A percentile compares a stretch with the other conserved stretches of the same genome.
These are phyloP conservation scores for Camelus bactrianus DNA, from an alignment of 2,113 vertebrate genomes.

Conservation along the genomic window DNA sequence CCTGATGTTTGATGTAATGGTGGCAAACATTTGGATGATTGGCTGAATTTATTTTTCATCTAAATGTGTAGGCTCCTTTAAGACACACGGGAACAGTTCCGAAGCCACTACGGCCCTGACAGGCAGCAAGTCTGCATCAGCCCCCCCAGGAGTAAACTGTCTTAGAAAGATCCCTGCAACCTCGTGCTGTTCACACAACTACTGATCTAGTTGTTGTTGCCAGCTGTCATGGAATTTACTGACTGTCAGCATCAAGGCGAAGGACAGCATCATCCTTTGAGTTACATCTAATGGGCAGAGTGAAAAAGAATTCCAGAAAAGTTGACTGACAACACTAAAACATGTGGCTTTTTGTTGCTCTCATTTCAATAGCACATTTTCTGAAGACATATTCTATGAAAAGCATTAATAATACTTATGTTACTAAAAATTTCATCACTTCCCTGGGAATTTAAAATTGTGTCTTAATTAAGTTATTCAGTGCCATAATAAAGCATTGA, in stretches of 20 bases:
- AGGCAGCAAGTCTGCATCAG: not conserved
- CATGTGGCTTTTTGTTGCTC: not conserved
- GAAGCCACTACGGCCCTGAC: not conserved
- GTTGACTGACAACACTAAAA: not conserved
- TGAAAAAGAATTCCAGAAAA: slow-evolving; percentile 25
- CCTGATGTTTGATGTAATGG: not conserved
- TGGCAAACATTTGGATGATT: slow-evolving; percentile 28
- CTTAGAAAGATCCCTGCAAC: not conserved
- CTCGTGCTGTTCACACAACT: not conserved
- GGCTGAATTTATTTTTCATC: slow-evolving; percentile 34
- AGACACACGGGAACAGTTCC: not conserved
- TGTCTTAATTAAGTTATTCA: not conserved
- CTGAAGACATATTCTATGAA: not conserved
- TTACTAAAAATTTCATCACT: not conserved
- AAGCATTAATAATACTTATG: not conserved
- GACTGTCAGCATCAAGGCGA: not conserved
- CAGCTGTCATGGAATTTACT: not conserved
- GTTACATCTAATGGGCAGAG: not conserved
- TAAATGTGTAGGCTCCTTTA: not conserved
- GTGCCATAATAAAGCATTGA: not conserved
- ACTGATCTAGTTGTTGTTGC: not conserved
- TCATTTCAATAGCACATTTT: not conserved
- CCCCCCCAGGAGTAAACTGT: not conserved
- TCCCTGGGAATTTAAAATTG: not conserved
- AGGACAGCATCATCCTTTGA: not conserved